Evolutionary conservation across 1,140 invertebrate genomes (phyloP).

Genomic region (Apis florea): DNA sequence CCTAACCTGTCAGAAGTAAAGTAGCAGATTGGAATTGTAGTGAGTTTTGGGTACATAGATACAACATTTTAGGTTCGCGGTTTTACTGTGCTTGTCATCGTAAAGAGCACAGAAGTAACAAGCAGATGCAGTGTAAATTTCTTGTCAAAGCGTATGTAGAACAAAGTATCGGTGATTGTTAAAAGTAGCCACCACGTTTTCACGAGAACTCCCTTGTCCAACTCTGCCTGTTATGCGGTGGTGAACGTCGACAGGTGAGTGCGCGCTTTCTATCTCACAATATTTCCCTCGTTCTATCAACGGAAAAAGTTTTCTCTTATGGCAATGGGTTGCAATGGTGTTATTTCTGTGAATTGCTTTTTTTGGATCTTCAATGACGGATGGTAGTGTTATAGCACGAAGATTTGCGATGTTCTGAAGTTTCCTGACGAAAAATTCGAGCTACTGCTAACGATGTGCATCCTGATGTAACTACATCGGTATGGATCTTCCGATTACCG

Average conservation of each 20-base stretch:
- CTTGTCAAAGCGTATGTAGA: slow-evolving; percentile 11
- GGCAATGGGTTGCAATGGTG: slow-evolving; percentile 23
- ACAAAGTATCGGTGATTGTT: slow-evolving; percentile 16
- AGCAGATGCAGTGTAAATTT: slow-evolving; percentile 21
- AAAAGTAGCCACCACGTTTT: slow-evolving; percentile 51
- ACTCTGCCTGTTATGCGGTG: slow-evolving; percentile 71
- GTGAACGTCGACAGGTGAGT: slow-evolving; percentile 73
- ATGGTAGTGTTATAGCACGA: slow-evolving; percentile 39
- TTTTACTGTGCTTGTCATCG: slow-evolving; percentile 36
- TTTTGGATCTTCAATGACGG: slow-evolving; percentile 30
- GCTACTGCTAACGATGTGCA: slow-evolving; percentile 36
- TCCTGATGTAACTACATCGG: slow-evolving; percentile 52
- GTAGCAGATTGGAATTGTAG: slow-evolving; percentile 50
- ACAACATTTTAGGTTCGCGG: slow-evolving; percentile 41
- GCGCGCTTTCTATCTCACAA: slow-evolving; percentile 32
- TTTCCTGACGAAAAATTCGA: slow-evolving; percentile 41
- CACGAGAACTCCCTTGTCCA: slow-evolving; percentile 46
- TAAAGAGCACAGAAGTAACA: slow-evolving; percentile 15
- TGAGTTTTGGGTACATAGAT: slow-evolving; percentile 45
- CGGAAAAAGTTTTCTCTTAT: slow-evolving; percentile 22
- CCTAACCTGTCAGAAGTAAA: slow-evolving; percentile 67
- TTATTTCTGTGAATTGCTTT: slow-evolving; percentile 29
- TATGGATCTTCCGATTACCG: slow-evolving; percentile 46
- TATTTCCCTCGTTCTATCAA: slow-evolving; percentile 26
- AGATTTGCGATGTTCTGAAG: slow-evolving; percentile 40